These are phyloP conservation scores for Micropoecilia bifurca DNA, from an alignment of 2,797 vertebrate species.

Conservation along the genomic window DNA sequence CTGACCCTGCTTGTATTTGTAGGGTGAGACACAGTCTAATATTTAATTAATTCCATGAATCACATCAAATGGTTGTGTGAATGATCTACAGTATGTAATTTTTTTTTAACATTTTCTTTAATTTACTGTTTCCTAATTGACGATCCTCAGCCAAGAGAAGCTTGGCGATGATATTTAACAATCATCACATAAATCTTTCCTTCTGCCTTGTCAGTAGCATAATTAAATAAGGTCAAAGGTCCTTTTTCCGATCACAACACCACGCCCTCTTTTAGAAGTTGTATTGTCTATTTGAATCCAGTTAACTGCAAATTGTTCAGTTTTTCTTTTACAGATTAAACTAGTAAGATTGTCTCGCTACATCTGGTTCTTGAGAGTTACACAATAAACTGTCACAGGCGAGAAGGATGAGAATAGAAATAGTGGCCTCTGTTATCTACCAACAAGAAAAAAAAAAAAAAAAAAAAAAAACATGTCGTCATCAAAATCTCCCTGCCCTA, in stretches of 20 bases:
- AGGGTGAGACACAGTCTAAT: not conserved
- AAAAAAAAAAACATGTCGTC: not conserved
- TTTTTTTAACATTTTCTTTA: not conserved
- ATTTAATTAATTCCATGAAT: not conserved
- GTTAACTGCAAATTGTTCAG: not conserved
- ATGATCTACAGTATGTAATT: not conserved
- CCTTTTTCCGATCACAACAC: not conserved
- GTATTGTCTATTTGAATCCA: constrained; percentile 5
- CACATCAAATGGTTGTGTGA: not conserved
- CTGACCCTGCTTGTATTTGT: not conserved
- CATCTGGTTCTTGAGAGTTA: constrained; percentile 8
- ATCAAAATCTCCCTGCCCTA: not conserved
- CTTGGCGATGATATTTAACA: not conserved
- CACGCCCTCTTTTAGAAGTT: not conserved
- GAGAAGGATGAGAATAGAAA: constrained; percentile 1
- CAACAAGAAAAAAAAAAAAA: not conserved
- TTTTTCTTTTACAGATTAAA: constrained; percentile 3
- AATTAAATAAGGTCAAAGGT: not conserved
- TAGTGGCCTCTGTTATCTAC: not conserved
- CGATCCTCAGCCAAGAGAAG: not conserved
- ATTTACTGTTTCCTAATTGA: not conserved
- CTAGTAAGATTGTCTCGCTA: not conserved
- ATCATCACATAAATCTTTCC: not conserved
- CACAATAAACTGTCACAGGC: not conserved
- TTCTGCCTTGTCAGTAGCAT: not conserved